Evolutionary conservation across 2,888 invertebrate species (phyloP).

Genomic region (Drosophila atripex): DNA sequence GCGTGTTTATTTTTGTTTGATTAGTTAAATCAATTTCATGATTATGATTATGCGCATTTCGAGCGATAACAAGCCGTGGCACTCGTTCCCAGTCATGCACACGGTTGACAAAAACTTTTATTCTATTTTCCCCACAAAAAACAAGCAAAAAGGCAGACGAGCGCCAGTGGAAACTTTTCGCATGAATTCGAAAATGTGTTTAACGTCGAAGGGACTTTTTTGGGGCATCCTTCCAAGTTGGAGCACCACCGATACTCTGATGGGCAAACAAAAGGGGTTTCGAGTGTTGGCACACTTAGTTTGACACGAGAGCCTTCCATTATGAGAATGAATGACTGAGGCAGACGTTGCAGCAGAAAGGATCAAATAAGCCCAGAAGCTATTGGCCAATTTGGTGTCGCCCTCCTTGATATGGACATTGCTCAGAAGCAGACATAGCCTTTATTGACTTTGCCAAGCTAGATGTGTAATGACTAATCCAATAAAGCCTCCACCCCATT

Average conservation of each 20-base stretch:
- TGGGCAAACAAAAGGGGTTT: slow-evolving; percentile 36
- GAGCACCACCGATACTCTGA: slow-evolving; percentile 13
- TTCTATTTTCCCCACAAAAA: slow-evolving; percentile 11
- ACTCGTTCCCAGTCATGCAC: slow-evolving; percentile 57
- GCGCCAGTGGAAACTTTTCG: slow-evolving; percentile 60
- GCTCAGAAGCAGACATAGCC: not conserved
- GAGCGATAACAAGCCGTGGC: slow-evolving; percentile 41
- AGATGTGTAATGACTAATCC: not conserved
- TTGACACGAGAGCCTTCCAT: slow-evolving; percentile 17
- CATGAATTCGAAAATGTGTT: slow-evolving; percentile 68
- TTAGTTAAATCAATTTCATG: slow-evolving; percentile 74
- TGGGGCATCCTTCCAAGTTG: slow-evolving; percentile 25
- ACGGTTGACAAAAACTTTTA: slow-evolving; percentile 47
- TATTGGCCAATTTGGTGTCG: slow-evolving; percentile 37
- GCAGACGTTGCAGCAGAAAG: slow-evolving; percentile 16
- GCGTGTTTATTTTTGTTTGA: slow-evolving; percentile 58
- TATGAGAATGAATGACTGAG: slow-evolving; percentile 21
- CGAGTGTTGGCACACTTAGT: slow-evolving; percentile 30
- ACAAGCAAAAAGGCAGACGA: slow-evolving; percentile 30
- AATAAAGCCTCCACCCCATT: not conserved
- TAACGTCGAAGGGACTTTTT: slow-evolving; percentile 33
- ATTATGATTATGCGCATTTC: slow-evolving; percentile 59
- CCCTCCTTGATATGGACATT: not conserved
- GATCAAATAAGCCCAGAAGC: slow-evolving; percentile 22
- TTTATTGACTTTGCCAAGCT: not conserved